Conservation (phyloP, 2,113 vertebrate species). For the Parus major region DNA sequence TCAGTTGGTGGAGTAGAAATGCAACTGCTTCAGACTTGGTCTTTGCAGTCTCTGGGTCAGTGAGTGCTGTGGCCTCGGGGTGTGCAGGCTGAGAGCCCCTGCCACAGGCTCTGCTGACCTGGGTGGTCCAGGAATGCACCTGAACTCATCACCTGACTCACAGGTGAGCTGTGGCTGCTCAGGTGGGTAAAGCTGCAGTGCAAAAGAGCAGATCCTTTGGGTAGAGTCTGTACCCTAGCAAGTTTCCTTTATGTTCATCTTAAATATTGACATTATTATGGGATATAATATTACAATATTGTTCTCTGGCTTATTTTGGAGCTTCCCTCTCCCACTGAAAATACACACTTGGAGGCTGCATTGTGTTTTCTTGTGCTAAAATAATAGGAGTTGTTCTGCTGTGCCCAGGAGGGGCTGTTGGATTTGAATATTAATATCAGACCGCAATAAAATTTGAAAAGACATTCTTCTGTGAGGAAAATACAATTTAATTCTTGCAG, state of each 20-base stretch:
- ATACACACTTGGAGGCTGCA: neutral
- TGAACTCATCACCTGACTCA: neutral
- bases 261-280: neutral
- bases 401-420: neutral
- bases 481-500: constrained; percentile 56
- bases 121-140: neutral
- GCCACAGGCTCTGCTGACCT: rapidly evolving
- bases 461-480: constrained; percentile 48
- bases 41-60: neutral
- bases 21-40: neutral
- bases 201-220: neutral
- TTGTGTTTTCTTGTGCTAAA: constrained; percentile 42
- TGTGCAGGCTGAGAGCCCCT: neutral
- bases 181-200: neutral
- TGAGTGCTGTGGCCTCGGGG: rapidly evolving
- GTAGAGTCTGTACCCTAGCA: neutral
- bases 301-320: neutral
- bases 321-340: neutral
- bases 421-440: constrained; percentile 56
- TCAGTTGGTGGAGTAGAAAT: neutral
- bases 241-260: neutral
- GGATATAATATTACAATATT: neutral
- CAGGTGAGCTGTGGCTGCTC: neutral
- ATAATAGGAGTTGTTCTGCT: constrained; percentile 44
- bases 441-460: constrained; percentile 32